Evolutionary conservation across 2,797 vertebrate genomes (phyloP), one percentile per base, ranked within the genome.

Genomic region (Halcyon leucocephala): DNA sequence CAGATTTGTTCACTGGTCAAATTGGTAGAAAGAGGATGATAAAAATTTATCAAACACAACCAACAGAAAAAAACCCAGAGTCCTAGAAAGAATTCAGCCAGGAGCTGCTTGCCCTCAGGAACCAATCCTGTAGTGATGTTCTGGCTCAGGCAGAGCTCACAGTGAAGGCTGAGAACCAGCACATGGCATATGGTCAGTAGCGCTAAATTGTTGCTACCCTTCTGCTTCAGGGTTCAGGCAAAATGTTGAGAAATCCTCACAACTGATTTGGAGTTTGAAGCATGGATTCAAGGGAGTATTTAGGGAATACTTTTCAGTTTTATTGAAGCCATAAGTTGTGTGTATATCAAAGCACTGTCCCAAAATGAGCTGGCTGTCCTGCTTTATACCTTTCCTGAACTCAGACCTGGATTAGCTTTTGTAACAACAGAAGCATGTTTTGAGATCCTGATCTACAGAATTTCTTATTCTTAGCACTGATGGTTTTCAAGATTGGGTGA

Each of bases 141-240:
- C 61, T 51, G 69, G 25, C n/a, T 62, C 74, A 52, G 51, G 42
- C 14, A 70, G 57, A 78, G 61, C 46, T 87, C 79, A 22, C 37
- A 41, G 25, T 7, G 16, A 73, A 61, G 25, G 18, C 29, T 57
- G 26, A 79, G 52, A 52, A 44, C 8, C 10, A 70, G 65, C 14
- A 65, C 11, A 42, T 4, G 13, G 4, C 2, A 2, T 39, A 16
- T 0, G 0, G 61, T 39, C 17, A 3, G 6, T 4, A 73, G 21
- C 3, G 0, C 10, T 42, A 39, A 12, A 6, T 39, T 72, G 51
- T 37, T 72, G 25, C 2, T 70, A 4, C 6, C 4, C 35, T 82
- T 93, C 79, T 3, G 0, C 8, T 90, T 79, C 67, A 42, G 12
- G 8, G 22, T 82, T 91, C 69, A 78, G 67, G 18, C 66, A n/a